Evolutionary conservation across 2,888 invertebrate genomes (phyloP).

Genomic region (Apamea anceps): DNA sequence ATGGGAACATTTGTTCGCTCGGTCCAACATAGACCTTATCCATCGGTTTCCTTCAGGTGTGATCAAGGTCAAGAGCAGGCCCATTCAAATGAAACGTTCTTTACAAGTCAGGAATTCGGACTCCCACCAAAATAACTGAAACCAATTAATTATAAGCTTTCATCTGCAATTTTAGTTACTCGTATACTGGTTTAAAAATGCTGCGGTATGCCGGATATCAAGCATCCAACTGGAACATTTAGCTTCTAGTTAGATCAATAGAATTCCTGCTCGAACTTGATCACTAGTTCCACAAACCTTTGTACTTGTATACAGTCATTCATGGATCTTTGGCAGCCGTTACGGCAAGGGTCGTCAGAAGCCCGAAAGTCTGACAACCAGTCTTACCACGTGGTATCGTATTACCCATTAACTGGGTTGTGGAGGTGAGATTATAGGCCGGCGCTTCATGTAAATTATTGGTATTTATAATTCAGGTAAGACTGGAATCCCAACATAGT

Average conservation of each 20-base stretch:
- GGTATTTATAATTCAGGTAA: not conserved
- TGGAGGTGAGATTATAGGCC: not conserved
- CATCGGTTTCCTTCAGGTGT: too few relatives aligned
- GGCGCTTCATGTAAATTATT: too few relatives aligned
- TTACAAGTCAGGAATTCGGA: not conserved
- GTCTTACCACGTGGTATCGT: not conserved
- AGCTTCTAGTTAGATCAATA: constrained; percentile 20
- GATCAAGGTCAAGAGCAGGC: too few relatives aligned
- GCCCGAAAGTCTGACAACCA: not conserved
- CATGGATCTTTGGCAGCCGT: not conserved
- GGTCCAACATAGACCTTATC: too few relatives aligned
- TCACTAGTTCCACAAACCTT: not conserved
- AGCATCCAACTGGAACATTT: constrained; percentile 28
- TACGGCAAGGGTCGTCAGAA: not conserved
- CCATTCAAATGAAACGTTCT: not conserved
- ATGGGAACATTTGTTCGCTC: not conserved
- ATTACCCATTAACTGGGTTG: not conserved
- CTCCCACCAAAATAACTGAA: constrained; percentile 33
- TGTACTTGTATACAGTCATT: not conserved
- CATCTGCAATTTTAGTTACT: constrained; percentile 26
- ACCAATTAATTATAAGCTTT: constrained; percentile 27
- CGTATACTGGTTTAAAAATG: constrained; percentile 14
- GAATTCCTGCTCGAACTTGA: constrained; percentile 20
- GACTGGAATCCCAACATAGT: not conserved
- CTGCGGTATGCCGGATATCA: constrained; percentile 42